Evolutionary conservation across 2,797 vertebrate species (phyloP), one percentile per base, ranked within the genome.

Genomic region (Lagodon rhomboides): DNA sequence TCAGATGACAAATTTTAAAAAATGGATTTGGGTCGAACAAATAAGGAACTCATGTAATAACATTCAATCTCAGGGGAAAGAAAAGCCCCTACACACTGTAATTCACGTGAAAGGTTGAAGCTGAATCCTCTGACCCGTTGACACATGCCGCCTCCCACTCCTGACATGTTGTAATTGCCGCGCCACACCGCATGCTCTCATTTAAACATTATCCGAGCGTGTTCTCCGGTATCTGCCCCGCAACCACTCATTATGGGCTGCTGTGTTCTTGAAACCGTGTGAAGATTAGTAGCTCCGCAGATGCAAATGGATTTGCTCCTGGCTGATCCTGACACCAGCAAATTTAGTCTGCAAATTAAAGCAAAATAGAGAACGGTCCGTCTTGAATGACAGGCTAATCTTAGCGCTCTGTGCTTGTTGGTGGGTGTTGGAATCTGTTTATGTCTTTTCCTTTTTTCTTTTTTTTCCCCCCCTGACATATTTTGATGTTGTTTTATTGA

Each of bases 211-310:
- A 51, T 63, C 47, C 59, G 38, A 68, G 71, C 27, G 12, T 73
- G 30, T 50, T 66, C 25, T 18, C 17, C 18, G 11, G 25, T 66
- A 25, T 79, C 49, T 85, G 49, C 83, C 75, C 82, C 64, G 68
- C 27, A 88, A 80, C 82, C 71, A 18, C 68, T 85, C 73, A 89
- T 83, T 82, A 80, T 49, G 54, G 27, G 62, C 64, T 53, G 77
- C 63, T 66, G 55, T 59, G 49, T 67, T 70, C 56, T 50, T 56
- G 69, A 60, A 49, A 73, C 51, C 41, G 16, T 58, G 75, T 72
- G 77, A 78, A 77, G 80, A 85, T 85, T 63, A 82, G 84, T 41
- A 8, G 63, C 68, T 77, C 34, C 60, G 63, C 80, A 78, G 62
- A 84, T 80, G 69, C 54, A 76, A 73, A 77, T 79, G 61, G 38